These are phyloP conservation scores for Papilio polyxenes DNA, from an alignment of 1,140 invertebrate species.

Conservation along the genomic window DNA sequence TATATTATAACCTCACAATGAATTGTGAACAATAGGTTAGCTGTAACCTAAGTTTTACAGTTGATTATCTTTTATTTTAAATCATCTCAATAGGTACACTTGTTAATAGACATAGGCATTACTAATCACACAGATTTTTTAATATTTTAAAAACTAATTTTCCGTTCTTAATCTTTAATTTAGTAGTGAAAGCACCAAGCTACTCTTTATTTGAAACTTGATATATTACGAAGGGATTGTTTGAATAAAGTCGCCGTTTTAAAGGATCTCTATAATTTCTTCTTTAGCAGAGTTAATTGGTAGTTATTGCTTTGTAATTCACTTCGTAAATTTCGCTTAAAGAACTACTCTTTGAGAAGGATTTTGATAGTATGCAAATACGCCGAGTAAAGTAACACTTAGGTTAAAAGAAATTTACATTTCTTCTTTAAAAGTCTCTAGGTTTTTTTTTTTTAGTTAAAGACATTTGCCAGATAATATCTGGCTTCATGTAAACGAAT, in stretches of 20 bases:
- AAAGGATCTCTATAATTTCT: background rate
- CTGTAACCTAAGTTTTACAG: no score
- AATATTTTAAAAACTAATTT: background rate
- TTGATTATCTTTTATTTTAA: no score
- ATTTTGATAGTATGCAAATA: no score
- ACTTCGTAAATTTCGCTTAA: background rate
- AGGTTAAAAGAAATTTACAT: background rate
- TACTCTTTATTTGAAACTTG: background rate
- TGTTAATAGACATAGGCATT: no score
- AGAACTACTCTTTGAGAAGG: no score
- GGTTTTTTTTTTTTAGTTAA: no score
- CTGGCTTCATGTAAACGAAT: background rate
- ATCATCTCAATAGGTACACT: no score
- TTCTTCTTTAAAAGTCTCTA: background rate
- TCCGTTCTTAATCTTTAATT: background rate
- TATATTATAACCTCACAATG: no score
- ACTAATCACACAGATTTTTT: no score
- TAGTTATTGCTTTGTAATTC: background rate
- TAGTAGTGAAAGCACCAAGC: background rate
- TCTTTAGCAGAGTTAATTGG: background rate
- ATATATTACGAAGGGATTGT: constrained; percentile 4
- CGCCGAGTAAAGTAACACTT: no score
- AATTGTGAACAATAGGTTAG: no score
- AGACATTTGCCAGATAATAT: background rate
- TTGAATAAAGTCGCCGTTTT: background rate